These are phyloP conservation scores for Platichthys stellatus DNA, from an alignment of 2,113 vertebrate species.

Conservation along the genomic window DNA sequence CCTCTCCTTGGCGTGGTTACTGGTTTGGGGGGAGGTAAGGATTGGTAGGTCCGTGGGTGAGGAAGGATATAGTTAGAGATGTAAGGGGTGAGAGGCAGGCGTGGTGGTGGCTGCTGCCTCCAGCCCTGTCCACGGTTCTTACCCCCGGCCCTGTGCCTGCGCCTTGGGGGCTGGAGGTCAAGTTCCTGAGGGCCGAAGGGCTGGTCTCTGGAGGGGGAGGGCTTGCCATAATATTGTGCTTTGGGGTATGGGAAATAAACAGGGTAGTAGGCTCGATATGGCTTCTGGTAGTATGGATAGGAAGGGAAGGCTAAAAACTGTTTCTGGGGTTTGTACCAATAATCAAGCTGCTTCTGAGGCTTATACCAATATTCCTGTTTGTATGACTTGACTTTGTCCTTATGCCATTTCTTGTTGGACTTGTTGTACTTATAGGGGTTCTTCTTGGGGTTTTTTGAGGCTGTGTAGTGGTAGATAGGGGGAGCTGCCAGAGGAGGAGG, in stretches of 20 bases:
- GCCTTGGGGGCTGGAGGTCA: constrained; percentile 77
- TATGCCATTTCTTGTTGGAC: constrained; percentile 83
- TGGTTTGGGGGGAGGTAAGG: constrained; percentile 81
- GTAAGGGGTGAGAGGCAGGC: constrained; percentile 74
- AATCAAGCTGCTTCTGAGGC: constrained; percentile 82
- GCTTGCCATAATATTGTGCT: constrained; percentile 79
- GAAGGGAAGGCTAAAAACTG: constrained; percentile 86
- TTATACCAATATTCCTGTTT: constrained; percentile 83
- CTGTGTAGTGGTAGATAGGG: constrained; percentile 78
- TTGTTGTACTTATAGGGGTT: constrained; percentile 75
- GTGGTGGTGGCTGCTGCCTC: constrained; percentile 71
- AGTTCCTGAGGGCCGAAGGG: constrained; percentile 79
- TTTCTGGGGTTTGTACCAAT: constrained; percentile 84
- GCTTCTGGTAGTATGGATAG: constrained; percentile 86
- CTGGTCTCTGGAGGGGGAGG: constrained; percentile 85
- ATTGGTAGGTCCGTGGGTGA: constrained; percentile 88
- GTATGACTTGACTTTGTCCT: constrained; percentile 80
- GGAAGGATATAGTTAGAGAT: constrained; percentile 91
- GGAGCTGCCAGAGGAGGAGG: constrained; percentile 78
- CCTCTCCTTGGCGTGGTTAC: constrained; percentile 74
- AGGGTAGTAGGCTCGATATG: constrained; percentile 86
- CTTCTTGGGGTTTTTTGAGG: constrained; percentile 79
- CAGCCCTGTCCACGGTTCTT: constrained; percentile 80
- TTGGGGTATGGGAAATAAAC: constrained; percentile 85
- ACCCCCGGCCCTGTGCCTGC: constrained; percentile 75